Evolutionary conservation across 2,797 vertebrate species (phyloP).

Genomic region (Poeciliopsis turneri): DNA sequence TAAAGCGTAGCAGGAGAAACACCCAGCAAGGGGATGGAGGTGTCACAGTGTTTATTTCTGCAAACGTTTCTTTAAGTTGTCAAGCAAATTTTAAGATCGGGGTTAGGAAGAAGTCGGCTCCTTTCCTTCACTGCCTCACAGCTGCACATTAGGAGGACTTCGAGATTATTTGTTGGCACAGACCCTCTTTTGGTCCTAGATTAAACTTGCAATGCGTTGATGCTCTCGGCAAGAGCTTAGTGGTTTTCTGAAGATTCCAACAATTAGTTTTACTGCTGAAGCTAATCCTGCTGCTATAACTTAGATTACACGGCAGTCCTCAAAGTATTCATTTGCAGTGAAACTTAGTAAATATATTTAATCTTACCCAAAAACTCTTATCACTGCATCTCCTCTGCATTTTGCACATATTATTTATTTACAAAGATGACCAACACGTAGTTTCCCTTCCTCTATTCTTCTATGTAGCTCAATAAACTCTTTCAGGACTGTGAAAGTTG

Average conservation of each 20-base stretch:
- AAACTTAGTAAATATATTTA: background rate
- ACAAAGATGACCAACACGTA: background rate
- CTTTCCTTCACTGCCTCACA: background rate
- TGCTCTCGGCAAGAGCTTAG: constrained; percentile 44
- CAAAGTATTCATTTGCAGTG: background rate
- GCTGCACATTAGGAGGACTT: constrained; percentile 23
- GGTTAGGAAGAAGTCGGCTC: constrained; percentile 24
- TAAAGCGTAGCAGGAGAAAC: background rate
- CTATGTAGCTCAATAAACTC: constrained; percentile 1
- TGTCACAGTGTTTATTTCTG: background rate
- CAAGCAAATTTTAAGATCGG: background rate
- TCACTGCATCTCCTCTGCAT: background rate
- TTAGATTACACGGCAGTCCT: constrained; percentile 7
- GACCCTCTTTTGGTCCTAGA: constrained; percentile 35
- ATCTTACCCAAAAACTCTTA: background rate
- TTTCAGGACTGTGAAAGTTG: constrained; percentile 6
- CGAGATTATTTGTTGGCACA: constrained; percentile 36
- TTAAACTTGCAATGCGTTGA: constrained; percentile 42
- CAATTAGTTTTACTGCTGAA: constrained; percentile 19
- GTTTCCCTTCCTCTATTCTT: background rate
- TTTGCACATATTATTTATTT: background rate
- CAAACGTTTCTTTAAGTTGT: background rate
- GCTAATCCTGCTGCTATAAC: background rate
- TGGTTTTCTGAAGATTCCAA: constrained; percentile 34
- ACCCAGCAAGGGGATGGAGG: background rate